These are phyloP conservation scores for Rapana venosa DNA, from an alignment of 2,888 invertebrate genomes.

Conservation along the genomic window DNA sequence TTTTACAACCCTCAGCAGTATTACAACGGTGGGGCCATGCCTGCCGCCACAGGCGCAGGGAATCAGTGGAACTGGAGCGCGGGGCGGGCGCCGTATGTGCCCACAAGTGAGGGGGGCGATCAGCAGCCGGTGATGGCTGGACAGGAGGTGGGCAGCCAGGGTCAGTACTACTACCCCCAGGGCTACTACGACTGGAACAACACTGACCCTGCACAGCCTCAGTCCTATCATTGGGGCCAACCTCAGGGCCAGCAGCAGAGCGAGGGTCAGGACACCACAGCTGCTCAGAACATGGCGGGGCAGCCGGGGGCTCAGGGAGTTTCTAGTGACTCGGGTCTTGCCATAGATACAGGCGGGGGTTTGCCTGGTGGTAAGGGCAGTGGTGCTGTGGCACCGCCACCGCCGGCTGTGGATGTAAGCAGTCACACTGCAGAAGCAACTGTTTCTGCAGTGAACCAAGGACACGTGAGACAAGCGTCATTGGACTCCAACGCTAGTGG, in stretches of 20 bases:
- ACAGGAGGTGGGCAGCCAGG: background rate
- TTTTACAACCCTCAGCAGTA: conserved; percentile 38
- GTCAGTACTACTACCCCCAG: conserved; percentile 30
- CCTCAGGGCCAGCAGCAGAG: background rate
- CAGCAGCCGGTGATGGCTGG: background rate
- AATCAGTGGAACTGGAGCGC: background rate
- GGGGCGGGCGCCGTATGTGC: background rate
- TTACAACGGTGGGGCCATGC: background rate
- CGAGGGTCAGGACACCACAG: background rate
- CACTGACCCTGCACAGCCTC: background rate
- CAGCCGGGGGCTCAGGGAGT: background rate
- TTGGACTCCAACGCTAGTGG: conserved; percentile 50
- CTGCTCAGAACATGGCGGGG: background rate
- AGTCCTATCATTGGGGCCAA: background rate
- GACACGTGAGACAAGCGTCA: conserved; percentile 23
- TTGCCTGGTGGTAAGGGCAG: background rate
- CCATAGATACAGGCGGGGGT: background rate
- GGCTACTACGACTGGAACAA: conserved; percentile 24
- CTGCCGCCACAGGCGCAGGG: background rate
- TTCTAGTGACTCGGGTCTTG: background rate
- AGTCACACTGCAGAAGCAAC: background rate
- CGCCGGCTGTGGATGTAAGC: background rate
- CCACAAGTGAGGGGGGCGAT: background rate
- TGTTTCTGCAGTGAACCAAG: background rate
- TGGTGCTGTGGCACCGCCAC: background rate